Percentiles rank a stretch among this genome's conserved stretches.
These are phyloP conservation scores for Mustela nigripes DNA, from an alignment of 2,113 vertebrate species.

Conservation along the genomic window DNA sequence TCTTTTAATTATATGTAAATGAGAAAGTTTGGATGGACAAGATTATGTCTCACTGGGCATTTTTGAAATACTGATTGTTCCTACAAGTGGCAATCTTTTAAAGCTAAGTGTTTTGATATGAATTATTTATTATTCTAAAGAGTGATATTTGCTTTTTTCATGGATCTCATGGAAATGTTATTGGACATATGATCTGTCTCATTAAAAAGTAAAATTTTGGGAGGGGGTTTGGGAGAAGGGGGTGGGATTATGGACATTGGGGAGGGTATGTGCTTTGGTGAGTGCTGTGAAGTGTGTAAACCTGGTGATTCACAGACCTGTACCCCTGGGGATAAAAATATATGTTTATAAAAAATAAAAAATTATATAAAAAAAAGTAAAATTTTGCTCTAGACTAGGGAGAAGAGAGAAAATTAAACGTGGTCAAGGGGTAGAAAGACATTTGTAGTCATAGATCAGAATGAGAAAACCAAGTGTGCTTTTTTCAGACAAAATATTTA, in stretches of 20 bases:
- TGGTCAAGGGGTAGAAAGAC: neutral
- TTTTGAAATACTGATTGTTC: slow-evolving; percentile 31
- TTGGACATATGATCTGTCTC: neutral
- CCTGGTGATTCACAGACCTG: too few relatives aligned
- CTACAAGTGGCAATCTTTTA: neutral
- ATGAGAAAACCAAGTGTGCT: slow-evolving; percentile 11
- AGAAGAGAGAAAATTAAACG: neutral
- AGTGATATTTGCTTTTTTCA: neutral
- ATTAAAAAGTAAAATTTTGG: slow-evolving; percentile 49
- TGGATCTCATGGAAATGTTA: slow-evolving; percentile 10
- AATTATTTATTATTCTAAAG: slow-evolving; percentile 62
- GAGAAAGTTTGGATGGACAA: neutral
- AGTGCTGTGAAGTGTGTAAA: too few relatives aligned
- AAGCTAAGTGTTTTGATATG: slow-evolving; percentile 52
- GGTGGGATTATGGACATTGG: too few relatives aligned
- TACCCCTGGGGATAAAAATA: too few relatives aligned
- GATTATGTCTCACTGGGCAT: slow-evolving; percentile 25
- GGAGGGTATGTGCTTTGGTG: too few relatives aligned
- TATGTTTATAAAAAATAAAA: too few relatives aligned
- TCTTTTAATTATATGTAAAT: slow-evolving; percentile 52
- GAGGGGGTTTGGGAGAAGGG: too few relatives aligned
- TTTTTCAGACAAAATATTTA: neutral
- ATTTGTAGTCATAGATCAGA: neutral
- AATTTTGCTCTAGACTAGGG: neutral
- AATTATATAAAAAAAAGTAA: neutral